These are phyloP conservation scores for Saccostrea cuccullata DNA, from an alignment of 1,140 invertebrate species.

Conservation along the genomic window DNA sequence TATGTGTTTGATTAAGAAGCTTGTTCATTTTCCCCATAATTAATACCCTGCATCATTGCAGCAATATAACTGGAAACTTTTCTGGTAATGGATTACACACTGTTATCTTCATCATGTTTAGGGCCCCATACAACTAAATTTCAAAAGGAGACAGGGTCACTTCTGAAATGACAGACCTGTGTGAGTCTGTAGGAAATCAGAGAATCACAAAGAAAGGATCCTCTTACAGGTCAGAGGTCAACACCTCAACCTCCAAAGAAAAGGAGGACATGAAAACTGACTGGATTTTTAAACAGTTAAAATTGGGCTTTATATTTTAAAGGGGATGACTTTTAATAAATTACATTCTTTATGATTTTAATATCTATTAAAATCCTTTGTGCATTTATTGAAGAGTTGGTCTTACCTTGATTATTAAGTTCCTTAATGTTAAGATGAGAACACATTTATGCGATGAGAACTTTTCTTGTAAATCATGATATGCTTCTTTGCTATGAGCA, in stretches of 20 bases:
- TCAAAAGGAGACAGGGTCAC: slow-evolving; percentile 4
- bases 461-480: too few species aligned
- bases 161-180: slow-evolving; percentile 1
- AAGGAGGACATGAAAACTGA: not conserved
- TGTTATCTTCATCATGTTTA: slow-evolving; percentile 2
- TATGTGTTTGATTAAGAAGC: not conserved
- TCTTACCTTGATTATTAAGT: too few species aligned
- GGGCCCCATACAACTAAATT: not conserved
- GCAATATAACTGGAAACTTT: not conserved
- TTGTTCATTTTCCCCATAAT: not conserved
- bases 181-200: not conserved
- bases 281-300: not conserved
- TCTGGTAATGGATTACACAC: not conserved
- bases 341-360: not conserved
- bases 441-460: too few species aligned
- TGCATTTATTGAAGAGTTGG: too few species aligned
- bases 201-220: not conserved
- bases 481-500: too few species aligned
- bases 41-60: not conserved
- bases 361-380: too few species aligned
- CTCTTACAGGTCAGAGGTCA: slow-evolving; percentile 18
- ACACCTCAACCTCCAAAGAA: not conserved
- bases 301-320: not conserved
- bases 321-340: not conserved
- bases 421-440: too few species aligned